Evolutionary conservation across 2,888 invertebrate genomes (phyloP), one percentile per base, ranked within the genome.

Genomic region (Hirtodrosophila duncani): DNA sequence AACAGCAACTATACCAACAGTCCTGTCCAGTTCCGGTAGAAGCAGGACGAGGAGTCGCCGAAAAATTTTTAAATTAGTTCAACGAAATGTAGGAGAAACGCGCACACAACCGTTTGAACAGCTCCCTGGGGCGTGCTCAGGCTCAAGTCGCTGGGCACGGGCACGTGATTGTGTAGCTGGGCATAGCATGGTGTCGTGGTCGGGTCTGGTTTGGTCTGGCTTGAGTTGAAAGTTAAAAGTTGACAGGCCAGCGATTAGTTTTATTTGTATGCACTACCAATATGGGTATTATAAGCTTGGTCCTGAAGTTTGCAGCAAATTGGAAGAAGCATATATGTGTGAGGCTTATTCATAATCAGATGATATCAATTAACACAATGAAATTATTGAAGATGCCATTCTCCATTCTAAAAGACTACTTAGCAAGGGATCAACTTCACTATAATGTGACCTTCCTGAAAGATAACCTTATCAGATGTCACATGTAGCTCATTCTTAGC

Each of bases 81-180:
- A 43, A 38, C 51, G 59, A 31, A 31, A 20, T 8, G 17, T 17
- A 17, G 20, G 11, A 44, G 56, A 62, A 55, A 38, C 46, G 53
- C 33, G 51, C 55, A n/a, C 60, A 50, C 49, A 60, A 57, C 66
- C 61, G 51, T 69, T 80, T 67, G 78, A n/a, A 77, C 81, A 78
- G 78, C 78, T 80, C 75, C 70, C 81, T 62, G 60, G 79, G 79
- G 77, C 60, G 68, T 78, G 62, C 78, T 78, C 68, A 53, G 80
- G 69, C 63, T 77, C 63, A 75, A 72, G 71, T 78, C 67, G 75
- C 56, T 7, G 8, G 14, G 20, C 21, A 29, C 31, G 72, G 79
- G 71, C 79, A 75, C 68, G 67, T 78, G 71, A 78, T 72, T 78
- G 71, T 55, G 55, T 33, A 41, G 70, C 52, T 66, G 67, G 70